These are phyloP conservation scores for Cheilinus undulatus DNA, from an alignment of 2,113 vertebrate genomes.

Conservation along the genomic window DNA sequence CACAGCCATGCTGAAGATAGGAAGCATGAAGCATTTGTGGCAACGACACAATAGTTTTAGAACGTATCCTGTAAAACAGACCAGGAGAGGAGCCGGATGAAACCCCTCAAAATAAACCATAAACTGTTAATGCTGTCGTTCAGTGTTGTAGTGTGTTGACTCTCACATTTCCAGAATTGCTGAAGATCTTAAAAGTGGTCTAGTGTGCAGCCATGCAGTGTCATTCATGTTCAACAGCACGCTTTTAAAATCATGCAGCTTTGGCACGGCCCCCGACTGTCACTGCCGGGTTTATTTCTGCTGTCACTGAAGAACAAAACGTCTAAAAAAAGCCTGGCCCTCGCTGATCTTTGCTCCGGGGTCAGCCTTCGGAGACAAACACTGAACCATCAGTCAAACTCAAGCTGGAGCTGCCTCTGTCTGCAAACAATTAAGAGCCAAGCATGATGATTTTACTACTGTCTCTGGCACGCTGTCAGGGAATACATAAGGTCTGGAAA, in stretches of 20 bases:
- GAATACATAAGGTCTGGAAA: slow-evolving; percentile 66
- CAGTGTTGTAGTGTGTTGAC: too few relatives aligned
- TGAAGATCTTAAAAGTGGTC: too few relatives aligned
- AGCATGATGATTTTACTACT: slow-evolving; percentile 50
- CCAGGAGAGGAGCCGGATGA: too few relatives aligned
- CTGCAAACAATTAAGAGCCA: slow-evolving; percentile 4
- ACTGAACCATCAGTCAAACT: not conserved
- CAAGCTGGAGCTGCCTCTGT: not conserved
- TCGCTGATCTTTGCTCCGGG: slow-evolving; percentile 14
- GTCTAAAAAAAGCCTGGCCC: slow-evolving; percentile 3
- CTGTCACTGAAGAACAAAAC: slow-evolving; percentile 11
- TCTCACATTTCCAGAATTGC: too few relatives aligned
- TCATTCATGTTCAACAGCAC: slow-evolving; percentile 17
- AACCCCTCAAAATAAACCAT: too few relatives aligned
- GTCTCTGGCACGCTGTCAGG: slow-evolving; percentile 53
- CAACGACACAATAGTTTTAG: too few relatives aligned
- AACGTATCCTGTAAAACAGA: too few relatives aligned
- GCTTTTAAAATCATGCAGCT: slow-evolving; percentile 9
- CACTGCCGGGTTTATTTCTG: slow-evolving; percentile 7
- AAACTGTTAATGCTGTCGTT: too few relatives aligned
- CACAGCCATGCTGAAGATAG: too few relatives aligned
- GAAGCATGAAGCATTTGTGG: too few relatives aligned
- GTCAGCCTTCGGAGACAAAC: slow-evolving; percentile 14
- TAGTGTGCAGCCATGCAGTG: too few relatives aligned
- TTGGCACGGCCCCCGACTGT: not conserved